A percentile compares a stretch with the other conserved stretches of the same genome.
Conservation (phyloP, 2,888 invertebrate species). For the Argynnis bischoffii region DNA sequence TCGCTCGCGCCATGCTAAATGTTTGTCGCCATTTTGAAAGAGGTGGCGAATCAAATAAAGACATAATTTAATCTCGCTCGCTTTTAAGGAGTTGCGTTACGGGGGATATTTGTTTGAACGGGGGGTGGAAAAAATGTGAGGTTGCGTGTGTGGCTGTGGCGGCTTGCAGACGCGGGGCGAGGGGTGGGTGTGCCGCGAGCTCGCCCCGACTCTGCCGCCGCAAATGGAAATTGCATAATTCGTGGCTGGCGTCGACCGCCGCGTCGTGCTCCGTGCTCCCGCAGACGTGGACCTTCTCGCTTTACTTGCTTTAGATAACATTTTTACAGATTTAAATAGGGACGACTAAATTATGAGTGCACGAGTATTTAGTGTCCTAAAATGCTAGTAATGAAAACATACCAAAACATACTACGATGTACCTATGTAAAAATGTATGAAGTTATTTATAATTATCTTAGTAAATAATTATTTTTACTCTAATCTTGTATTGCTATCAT, state of each 20-base stretch:
- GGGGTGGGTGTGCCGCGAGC: conserved; percentile 37
- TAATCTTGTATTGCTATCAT: too few species aligned
- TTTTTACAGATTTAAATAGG: conserved; percentile 7
- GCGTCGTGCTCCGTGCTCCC: conserved; percentile 21
- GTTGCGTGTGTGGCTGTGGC: conserved; percentile 61
- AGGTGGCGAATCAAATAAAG: conserved; percentile 80
- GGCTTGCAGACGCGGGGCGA: conserved; percentile 58
- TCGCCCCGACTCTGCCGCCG: conserved; percentile 41
- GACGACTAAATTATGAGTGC: not conserved
- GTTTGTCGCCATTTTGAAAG: conserved; percentile 78
- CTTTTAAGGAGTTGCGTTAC: conserved; percentile 54
- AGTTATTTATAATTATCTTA: too few species aligned
- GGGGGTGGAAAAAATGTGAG: conserved; percentile 70
- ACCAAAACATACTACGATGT: too few species aligned
- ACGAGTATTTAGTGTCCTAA: not conserved
- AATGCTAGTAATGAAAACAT: too few species aligned
- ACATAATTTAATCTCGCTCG: conserved; percentile 76
- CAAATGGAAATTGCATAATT: conserved; percentile 79
- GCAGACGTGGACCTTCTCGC: not conserved
- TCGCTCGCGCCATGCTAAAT: conserved; percentile 52
- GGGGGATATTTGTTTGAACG: conserved; percentile 56
- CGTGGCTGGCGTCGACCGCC: conserved; percentile 41
- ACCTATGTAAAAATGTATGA: too few species aligned
- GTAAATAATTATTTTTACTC: too few species aligned
- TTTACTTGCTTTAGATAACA: conserved; percentile 2